Conservation (phyloP, 2,797 vertebrate species). For the Neosilurus mollespiculum region DNA sequence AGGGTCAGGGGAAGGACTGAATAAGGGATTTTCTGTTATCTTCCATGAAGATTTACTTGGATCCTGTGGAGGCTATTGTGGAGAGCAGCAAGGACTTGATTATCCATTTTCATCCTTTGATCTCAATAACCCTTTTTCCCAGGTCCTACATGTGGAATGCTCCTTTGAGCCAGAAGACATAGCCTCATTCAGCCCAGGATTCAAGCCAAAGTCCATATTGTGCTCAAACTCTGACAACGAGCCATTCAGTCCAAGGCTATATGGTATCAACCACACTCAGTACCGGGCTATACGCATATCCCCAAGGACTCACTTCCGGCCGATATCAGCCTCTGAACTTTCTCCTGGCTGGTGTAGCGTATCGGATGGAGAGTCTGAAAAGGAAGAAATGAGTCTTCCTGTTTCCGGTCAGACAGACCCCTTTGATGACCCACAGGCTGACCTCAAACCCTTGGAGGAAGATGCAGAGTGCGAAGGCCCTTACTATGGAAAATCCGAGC, state of each 20-base stretch:
- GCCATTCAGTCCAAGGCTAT: conserved; percentile 86
- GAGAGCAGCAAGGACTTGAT: conserved; percentile 90
- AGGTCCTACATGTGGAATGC: conserved; percentile 98
- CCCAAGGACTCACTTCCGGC: conserved; percentile 97
- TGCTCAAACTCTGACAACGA: conserved; percentile 95
- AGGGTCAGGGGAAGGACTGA: conserved; percentile 85
- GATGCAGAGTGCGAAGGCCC: conserved; percentile 97
- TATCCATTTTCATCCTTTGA: conserved; percentile 96
- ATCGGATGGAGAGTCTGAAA: conserved; percentile 96
- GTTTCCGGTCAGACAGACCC: conserved; percentile 80
- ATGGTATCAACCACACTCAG: conserved; percentile 91
- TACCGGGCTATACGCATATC: conserved; percentile 98
- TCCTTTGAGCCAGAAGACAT: conserved; percentile 98
- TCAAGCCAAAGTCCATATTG: conserved; percentile 96
- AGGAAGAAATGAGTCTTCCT: conserved; percentile 85
- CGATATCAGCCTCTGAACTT: conserved; percentile 95
- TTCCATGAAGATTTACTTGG: conserved; percentile 99
- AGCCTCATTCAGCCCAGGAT: conserved; percentile 91
- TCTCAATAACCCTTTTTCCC: conserved; percentile 94
- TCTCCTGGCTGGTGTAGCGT: conserved; percentile 94
- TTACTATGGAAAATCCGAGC: conserved; percentile 96
- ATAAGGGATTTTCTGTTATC: conserved; percentile 98
- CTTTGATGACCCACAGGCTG: conserved; percentile 94
- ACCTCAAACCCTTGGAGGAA: conserved; percentile 97
- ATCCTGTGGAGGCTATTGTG: conserved; percentile 86